Conservation (phyloP, 2,888 invertebrate genomes). For the Isoperla grammatica region DNA sequence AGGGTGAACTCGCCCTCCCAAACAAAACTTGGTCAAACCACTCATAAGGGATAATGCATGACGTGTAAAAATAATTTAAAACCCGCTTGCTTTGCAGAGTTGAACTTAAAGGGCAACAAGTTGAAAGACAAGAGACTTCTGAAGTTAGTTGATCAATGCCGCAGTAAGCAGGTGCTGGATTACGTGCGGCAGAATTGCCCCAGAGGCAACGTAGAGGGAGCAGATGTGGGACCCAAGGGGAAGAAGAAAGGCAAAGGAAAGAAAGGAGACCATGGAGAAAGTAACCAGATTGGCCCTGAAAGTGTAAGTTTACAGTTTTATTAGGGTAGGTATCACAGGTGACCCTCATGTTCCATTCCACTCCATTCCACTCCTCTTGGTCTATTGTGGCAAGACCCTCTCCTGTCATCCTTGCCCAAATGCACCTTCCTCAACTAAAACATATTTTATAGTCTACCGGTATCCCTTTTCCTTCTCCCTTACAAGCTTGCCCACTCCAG, state of each 20-base stretch:
- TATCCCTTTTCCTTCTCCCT: no score
- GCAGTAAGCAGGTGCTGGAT: conserved; percentile 68
- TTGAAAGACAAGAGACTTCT: conserved; percentile 64
- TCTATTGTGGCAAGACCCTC: no score
- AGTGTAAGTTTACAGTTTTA: conserved; percentile 1
- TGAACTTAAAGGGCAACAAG: conserved; percentile 69
- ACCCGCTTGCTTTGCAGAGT: conserved; percentile 48
- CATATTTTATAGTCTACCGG: no score
- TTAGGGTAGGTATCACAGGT: background rate
- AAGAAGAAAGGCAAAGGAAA: conserved; percentile 40
- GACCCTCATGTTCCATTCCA: no score
- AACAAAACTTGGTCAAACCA: no score
- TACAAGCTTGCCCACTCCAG: no score
- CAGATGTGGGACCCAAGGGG: conserved; percentile 36
- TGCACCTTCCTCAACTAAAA: no score
- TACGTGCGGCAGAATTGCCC: conserved; percentile 63
- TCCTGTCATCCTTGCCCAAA: no score
- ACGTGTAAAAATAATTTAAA: no score
- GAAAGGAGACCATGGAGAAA: conserved; percentile 31
- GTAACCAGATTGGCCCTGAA: conserved; percentile 28
- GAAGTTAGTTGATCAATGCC: conserved; percentile 69
- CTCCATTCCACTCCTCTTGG: no score
- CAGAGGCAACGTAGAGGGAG: conserved; percentile 18
- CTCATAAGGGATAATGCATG: no score
- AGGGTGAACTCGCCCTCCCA: no score